phyloP scores from a whole-genome alignment of 2,113 vertebrate genomes.

The Pelobates fuscus region DNA sequence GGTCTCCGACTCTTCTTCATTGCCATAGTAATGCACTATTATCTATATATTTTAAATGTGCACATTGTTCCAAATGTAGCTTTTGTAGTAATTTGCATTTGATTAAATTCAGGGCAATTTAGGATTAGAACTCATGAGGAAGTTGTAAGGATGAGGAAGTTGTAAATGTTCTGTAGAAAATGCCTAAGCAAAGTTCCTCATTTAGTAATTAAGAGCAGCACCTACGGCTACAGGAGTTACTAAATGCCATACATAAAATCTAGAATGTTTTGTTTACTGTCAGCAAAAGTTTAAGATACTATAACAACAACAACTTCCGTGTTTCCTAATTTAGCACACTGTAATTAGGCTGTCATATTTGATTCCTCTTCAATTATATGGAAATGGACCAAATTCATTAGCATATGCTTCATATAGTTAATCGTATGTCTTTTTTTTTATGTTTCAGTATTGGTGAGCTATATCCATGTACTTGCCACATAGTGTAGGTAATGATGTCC shows the following conservation, averaged over 20 bases:
- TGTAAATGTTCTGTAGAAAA: not conserved
- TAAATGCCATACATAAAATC: not conserved
- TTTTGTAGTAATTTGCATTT: no score
- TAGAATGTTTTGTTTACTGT: not conserved
- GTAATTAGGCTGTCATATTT: not conserved
- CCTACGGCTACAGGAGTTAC: not conserved
- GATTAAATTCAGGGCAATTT: no score
- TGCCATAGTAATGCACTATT: no score
- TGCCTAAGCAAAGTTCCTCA: not conserved
- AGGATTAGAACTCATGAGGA: not conserved
- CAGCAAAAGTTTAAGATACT: not conserved
- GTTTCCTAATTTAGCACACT: constrained; percentile 5
- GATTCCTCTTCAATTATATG: not conserved
- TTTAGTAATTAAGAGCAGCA: not conserved
- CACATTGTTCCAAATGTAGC: no score
- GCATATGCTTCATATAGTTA: not conserved
- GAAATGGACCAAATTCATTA: not conserved
- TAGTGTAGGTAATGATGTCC: no score
- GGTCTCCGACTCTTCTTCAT: no score
- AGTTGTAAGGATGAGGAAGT: not conserved
- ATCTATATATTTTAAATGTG: no score
- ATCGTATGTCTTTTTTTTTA: not conserved
- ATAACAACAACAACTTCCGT: not conserved
- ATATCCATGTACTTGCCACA: no score
- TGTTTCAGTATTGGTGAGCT: not conserved